Conservation (phyloP, 2,113 vertebrate species). For the Micronycteris hirsuta region DNA sequence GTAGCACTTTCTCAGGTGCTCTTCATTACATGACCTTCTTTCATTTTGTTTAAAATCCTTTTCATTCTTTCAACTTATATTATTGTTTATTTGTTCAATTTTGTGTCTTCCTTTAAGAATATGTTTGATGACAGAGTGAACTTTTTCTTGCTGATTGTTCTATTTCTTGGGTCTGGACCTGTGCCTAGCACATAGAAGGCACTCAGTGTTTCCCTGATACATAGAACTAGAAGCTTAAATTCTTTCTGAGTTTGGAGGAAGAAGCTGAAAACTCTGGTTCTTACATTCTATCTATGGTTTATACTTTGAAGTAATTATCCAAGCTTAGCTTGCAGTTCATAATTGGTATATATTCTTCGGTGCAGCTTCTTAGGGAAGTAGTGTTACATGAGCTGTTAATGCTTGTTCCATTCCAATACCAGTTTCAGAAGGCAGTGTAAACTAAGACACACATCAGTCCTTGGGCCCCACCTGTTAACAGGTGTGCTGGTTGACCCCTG, state of each 20-base stretch:
- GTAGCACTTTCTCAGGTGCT: no score
- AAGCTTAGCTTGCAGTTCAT: no score
- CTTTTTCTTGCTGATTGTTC: background rate
- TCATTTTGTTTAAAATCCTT: background rate
- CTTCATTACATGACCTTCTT: background rate
- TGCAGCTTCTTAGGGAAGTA: no score
- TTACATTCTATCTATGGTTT: no score
- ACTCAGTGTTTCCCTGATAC: background rate
- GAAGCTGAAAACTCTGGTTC: background rate
- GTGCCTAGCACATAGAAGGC: background rate
- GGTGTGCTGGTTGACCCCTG: no score
- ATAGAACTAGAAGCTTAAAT: background rate
- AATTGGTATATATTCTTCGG: no score
- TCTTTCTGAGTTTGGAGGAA: background rate
- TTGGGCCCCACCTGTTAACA: no score
- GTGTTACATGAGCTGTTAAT: no score
- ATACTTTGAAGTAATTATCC: no score
- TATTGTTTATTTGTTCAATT: background rate
- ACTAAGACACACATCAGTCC: no score
- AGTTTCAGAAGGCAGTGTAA: no score
- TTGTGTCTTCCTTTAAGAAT: background rate
- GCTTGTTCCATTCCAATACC: no score
- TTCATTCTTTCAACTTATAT: background rate
- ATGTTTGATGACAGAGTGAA: background rate
- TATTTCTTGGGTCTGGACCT: background rate